A percentile compares a stretch with the other conserved stretches of the same genome.
These are phyloP conservation scores for Vidua chalybeata DNA, from an alignment of 2,113 vertebrate genomes.

Conservation along the genomic window DNA sequence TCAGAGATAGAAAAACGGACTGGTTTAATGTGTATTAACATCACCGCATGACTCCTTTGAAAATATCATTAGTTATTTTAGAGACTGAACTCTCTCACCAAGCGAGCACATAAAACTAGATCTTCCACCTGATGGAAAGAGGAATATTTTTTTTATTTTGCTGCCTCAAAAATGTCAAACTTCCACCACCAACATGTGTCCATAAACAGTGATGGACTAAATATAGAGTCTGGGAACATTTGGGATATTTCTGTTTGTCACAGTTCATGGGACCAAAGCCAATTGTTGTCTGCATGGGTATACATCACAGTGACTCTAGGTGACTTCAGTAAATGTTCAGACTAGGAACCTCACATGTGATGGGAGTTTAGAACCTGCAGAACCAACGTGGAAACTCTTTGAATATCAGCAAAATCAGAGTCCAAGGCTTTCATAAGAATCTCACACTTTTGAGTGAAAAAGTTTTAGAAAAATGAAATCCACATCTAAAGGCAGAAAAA, in stretches of 20 bases:
- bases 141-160: neutral
- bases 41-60: neutral
- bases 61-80: neutral
- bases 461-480: neutral
- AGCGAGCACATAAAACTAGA: neutral
- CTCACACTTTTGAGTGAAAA: neutral
- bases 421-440: neutral
- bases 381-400: neutral
- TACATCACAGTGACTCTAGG: neutral
- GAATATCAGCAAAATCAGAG: neutral
- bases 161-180: neutral
- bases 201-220: neutral
- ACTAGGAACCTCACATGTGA: neutral
- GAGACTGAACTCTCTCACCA: neutral
- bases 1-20: neutral
- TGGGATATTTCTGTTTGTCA: neutral
- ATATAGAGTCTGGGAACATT: neutral
- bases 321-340: neutral
- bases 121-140: neutral
- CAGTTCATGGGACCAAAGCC: neutral
- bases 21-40: neutral
- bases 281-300: neutral
- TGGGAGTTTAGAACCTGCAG: neutral
- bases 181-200: neutral
- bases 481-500: neutral